Evolutionary conservation across 1,140 invertebrate genomes (phyloP), one percentile per base, ranked within the genome.

Genomic region (Drosophila sucinea): DNA sequence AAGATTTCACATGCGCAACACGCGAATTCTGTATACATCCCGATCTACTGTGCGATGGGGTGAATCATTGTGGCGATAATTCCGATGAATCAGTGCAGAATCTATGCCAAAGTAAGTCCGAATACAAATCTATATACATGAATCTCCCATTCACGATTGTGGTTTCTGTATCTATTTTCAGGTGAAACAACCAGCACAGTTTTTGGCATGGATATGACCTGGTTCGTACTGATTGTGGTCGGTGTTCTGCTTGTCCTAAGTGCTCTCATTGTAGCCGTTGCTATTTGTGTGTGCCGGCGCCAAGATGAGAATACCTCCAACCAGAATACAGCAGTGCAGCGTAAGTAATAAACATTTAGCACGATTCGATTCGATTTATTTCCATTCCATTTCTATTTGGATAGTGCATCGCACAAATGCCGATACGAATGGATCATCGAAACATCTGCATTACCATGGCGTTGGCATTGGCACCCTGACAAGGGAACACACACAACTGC

Each of bases 41-140:
- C 23, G 96, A 97, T 92, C 94, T 98, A 38, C 94, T 96, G 58
- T 98, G 97, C 92, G 97, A 98, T 92, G 95, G 95, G 33, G 95
- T 98, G 70, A 97, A 97, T 92, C 97, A 98, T 91, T 98, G 97
- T 92, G 96, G 95, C n/a, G 97, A 98, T 92, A 96, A 96, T 41
- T 97, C 96, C 17, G 97, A 98, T 90, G 97, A 98, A 93, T 95
- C 95, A 62, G 94, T 96, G 70, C 95, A 95, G 65, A 95, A 95
- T 57, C 93, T 96, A 60, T 98, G 97, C 93, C 95, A 95, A 90
- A 96, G 97, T 98, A 93, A 95, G 95, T 85, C 27, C 17, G 17
- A 3, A 41, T 7, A 11, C 5, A 1, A 1, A 4, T 23, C n/a
- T n/a, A 2, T 7, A 30, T 11, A n/a, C 27, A 3, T 33, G 17